Evolutionary conservation across 2,888 invertebrate species (phyloP), one percentile per base, ranked within the genome.

Genomic region (Helicoverpa assulta): DNA sequence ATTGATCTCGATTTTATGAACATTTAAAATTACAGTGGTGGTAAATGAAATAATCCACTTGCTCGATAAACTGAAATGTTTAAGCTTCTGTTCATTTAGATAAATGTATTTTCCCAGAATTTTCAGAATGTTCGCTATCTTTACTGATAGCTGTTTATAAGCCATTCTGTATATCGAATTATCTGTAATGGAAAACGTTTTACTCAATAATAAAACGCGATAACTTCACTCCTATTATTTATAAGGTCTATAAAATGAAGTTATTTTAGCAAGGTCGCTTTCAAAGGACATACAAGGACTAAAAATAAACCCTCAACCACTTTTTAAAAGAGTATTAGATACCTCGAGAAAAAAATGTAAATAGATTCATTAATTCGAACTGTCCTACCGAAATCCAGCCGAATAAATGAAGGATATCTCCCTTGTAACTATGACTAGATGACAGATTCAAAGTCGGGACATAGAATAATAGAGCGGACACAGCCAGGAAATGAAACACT

Each of bases 391-490:
- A 67, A 50, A 61, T 53, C 26, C 57, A 58, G 37, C 12, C 19
- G 50, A 10, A 29, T 33, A 50, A 37, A 47, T 58, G 57, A 37
- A 52, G 59, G 33, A 54, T 51, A 51, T 50, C 51, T 47, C 52
- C 52, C 10, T 33, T 51, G 61, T 21, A 59, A 47, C 21, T 67
- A 65, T 71, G 56, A 71, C 74, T 81, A 76, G 82, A 85, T 83
- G 82, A 80, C 81, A 82, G 82, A 80, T 58, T 70, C 10, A 47
- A 43, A 40, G 80, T 74, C 76, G 85, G 81, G 85, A 78, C 78
- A 75, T 82, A 88, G 90, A 89, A 90, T 90, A 88, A 90, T 89
- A 86, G 83, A 88, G 69, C 71, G 62, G 61, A 75, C 74, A 78
- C 55, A 73, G 75, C 77, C 76, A 74, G 86, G 82, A 89, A 89